Conservation (phyloP, 2,888 invertebrate species). For the Masnerella sp. region DNA sequence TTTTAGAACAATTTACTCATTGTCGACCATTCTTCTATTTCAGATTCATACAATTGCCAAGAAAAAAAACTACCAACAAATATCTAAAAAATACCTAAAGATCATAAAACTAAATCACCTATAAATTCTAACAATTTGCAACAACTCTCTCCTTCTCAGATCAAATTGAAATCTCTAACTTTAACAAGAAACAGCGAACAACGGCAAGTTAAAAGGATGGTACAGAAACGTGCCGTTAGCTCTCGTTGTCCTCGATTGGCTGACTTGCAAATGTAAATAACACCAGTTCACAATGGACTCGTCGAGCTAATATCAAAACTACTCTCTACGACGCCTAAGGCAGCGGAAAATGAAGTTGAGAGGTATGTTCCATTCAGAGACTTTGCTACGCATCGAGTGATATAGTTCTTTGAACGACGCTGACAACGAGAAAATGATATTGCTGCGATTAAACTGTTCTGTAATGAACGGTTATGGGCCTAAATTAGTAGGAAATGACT, state of each 20-base stretch:
- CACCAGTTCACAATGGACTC: conserved; percentile 52
- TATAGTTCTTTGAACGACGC: conserved; percentile 45
- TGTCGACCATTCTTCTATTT: too few relatives aligned
- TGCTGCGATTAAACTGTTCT: too few relatives aligned
- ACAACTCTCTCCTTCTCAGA: too few relatives aligned
- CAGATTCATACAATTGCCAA: too few relatives aligned
- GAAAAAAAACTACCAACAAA: too few relatives aligned
- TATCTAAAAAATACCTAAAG: too few relatives aligned
- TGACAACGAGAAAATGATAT: conserved; percentile 28
- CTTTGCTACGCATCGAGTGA: conserved; percentile 28
- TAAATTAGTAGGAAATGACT: too few relatives aligned
- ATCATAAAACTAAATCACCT: too few relatives aligned
- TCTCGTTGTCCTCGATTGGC: conserved; percentile 53
- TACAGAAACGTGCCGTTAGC: conserved; percentile 51
- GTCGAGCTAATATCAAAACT: conserved; percentile 53
- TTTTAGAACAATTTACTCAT: too few relatives aligned
- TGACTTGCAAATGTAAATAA: conserved; percentile 45
- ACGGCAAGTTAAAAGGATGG: conserved; percentile 12
- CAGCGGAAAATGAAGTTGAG: conserved; percentile 50
- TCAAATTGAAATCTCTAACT: background rate
- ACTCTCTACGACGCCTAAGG: conserved; percentile 45
- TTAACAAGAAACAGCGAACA: background rate
- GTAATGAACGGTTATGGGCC: too few relatives aligned
- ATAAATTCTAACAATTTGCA: too few relatives aligned
- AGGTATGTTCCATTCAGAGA: conserved; percentile 54